These are phyloP conservation scores for Bombus picipes DNA, from an alignment of 1,140 invertebrate genomes.

Conservation along the genomic window DNA sequence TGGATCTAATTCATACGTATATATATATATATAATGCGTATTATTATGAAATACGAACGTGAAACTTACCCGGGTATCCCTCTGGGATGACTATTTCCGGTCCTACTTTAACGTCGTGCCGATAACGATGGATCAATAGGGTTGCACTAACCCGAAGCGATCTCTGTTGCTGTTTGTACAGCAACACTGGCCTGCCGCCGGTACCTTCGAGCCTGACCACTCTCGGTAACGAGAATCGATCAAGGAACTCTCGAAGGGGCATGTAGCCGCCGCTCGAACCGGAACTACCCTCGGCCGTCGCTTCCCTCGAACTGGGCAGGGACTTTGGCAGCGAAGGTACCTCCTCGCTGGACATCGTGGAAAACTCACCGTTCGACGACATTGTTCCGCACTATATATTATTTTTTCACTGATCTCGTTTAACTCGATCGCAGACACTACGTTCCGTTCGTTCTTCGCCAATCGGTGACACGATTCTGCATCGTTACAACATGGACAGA, in stretches of 20 bases:
- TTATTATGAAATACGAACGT: not conserved
- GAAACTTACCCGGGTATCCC: conserved; percentile 79
- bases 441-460: not conserved
- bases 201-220: conserved; percentile 81
- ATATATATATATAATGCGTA: not conserved
- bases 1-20: no score
- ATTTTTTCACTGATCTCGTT: not conserved
- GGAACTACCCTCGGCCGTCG: conserved; percentile 79
- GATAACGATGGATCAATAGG: conserved; percentile 79
- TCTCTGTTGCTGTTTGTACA: conserved; percentile 81
- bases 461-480: not conserved
- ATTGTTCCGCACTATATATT: conserved; percentile 59
- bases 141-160: conserved; percentile 80
- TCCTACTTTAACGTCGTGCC: conserved; percentile 81
- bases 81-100: conserved; percentile 82
- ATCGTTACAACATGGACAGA: not conserved
- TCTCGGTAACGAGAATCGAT: conserved; percentile 79
- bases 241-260: conserved; percentile 79
- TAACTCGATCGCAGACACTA: not conserved
- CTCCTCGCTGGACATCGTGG: conserved; percentile 80
- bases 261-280: conserved; percentile 75
- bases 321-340: conserved; percentile 79
- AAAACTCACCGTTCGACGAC: conserved; percentile 81
- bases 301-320: conserved; percentile 79
- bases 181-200: conserved; percentile 77